Evolutionary conservation across 2,113 vertebrate species (phyloP), one percentile per base, ranked within the genome.

Genomic region (Sorex fumeus): DNA sequence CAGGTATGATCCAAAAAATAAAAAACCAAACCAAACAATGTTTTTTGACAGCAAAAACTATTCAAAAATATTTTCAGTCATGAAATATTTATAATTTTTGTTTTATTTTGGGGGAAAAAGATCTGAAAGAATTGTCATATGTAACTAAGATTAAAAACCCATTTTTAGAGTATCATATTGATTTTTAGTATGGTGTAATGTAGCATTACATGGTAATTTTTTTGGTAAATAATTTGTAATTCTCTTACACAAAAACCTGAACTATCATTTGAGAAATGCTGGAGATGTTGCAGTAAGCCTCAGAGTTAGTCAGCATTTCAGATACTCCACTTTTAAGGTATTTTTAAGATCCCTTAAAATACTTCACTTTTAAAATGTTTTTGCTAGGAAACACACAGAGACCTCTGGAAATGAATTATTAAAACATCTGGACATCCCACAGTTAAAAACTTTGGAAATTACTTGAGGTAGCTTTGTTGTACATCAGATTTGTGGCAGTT

Each of bases 231-330:
- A 53, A 4, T 27, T 69, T 40, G 74, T 0, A 0, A 3, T 64
- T 80, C 6, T 76, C n/a, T 80, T 28, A 57, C 18, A 72, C 43
- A 84, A 53, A 8, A 66, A 25, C 18, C 18, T 25, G 25, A 11
- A 80, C 18, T 70, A 78, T 80, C 27, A 27, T 71, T 34, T 76
- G 80, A 78, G 70, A 91, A 91, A 79, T 45, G 11, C 57, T 74
- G 10, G 76, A 84, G 10, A 74, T 36, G 30, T 36, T 72, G 2
- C 19, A 2, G 0, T 30, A 7, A 30, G 34, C 6, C 34, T 75
- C 30, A 15, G 19, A 11, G 16, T 8, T 81, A 36, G 9, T 53
- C 10, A 36, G 32, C n/a, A 40, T 36, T 77, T 27, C 19, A 77
- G 53, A 12, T 57, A 8, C 6, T 72, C 57, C 47, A 50, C 45